Evolutionary conservation across 2,797 vertebrate species (phyloP).

Genomic region (Xyrichtys novacula): DNA sequence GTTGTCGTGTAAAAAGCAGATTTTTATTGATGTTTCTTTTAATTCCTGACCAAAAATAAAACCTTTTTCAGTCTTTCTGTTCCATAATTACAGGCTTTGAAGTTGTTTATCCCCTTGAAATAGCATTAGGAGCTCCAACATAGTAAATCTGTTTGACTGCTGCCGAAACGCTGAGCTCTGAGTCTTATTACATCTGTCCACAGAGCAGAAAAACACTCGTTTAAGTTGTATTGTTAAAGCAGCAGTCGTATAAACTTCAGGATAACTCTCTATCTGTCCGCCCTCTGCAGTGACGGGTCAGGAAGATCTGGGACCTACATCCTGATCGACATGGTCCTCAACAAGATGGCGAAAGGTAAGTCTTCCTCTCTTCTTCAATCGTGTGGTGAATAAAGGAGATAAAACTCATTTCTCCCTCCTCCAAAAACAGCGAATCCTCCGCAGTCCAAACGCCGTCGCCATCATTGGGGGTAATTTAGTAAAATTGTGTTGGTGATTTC

Average conservation of each 20-base stretch:
- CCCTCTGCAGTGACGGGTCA: conserved; percentile 89
- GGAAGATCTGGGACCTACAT: conserved; percentile 96
- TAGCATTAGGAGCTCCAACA: conserved; percentile 34
- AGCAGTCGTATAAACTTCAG: background rate
- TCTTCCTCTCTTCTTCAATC: background rate
- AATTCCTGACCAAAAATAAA: conserved; percentile 29
- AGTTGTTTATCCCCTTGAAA: conserved; percentile 61
- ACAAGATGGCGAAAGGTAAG: conserved; percentile 99
- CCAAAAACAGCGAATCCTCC: too few relatives aligned
- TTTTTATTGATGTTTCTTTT: conserved; percentile 26
- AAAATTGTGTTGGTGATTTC: conserved; percentile 2
- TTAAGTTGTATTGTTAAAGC: background rate
- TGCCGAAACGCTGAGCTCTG: conserved; percentile 1
- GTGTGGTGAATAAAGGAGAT: too few relatives aligned
- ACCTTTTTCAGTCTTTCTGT: background rate
- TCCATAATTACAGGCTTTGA: conserved; percentile 50
- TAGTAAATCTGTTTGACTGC: conserved; percentile 26
- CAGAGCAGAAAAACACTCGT: background rate
- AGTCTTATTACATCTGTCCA: conserved; percentile 1
- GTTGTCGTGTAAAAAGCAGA: conserved; percentile 12
- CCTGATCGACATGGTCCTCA: conserved; percentile 99
- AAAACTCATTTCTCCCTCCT: too few relatives aligned
- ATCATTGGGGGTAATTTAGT: conserved; percentile 9
- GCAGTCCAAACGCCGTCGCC: conserved; percentile 8
- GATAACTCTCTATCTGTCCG: background rate